A percentile compares a stretch with the other conserved stretches of the same genome.
phyloP scores from a whole-genome alignment of 2,113 vertebrate genomes.

The Gopherus evgoodei region DNA sequence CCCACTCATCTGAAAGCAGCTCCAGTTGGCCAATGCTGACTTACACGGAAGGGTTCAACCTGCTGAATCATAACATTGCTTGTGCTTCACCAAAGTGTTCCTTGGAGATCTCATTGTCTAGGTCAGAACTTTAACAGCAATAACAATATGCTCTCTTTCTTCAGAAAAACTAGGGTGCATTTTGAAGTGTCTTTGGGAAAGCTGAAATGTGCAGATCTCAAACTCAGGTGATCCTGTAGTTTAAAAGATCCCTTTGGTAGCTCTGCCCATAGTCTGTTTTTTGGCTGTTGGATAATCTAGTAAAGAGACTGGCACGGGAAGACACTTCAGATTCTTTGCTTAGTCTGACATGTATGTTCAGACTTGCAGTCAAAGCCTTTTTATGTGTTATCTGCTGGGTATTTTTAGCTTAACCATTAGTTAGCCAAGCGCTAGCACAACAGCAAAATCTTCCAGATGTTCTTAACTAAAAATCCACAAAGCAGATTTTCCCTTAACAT shows the following conservation, averaged over 20 bases:
- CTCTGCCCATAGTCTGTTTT: background rate
- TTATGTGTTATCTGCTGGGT: background rate
- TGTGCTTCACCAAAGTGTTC: background rate
- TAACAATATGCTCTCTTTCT: background rate
- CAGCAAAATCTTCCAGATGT: background rate
- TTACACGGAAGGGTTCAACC: background rate
- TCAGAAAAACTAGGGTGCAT: background rate
- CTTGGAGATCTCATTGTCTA: background rate
- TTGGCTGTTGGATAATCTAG: background rate
- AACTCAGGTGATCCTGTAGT: background rate
- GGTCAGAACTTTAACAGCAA: accelerated
- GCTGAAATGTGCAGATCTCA: background rate
- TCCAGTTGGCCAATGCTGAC: background rate
- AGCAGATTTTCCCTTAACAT: background rate
- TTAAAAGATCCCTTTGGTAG: background rate
- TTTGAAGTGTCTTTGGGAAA: background rate
- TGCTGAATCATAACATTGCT: background rate
- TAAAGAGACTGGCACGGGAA: background rate
- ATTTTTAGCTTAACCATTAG: background rate
- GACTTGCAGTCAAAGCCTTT: background rate
- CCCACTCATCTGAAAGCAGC: background rate
- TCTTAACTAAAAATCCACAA: background rate
- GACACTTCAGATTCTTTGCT: background rate
- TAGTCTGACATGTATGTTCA: background rate
- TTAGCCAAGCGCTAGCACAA: background rate